Conservation (phyloP, 2,888 invertebrate species). For the Rhagonycha fulva region DNA sequence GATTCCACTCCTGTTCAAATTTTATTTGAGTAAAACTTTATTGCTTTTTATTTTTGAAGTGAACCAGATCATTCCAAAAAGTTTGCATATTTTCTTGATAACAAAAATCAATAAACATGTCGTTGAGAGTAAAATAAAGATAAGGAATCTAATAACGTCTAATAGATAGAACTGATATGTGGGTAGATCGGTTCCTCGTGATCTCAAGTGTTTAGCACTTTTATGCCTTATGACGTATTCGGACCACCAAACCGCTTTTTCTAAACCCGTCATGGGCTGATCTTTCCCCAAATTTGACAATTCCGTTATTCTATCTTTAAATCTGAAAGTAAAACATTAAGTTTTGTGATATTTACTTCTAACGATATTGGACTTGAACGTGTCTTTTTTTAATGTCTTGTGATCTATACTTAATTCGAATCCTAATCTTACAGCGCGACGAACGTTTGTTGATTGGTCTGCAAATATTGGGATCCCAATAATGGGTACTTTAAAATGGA, state of each 20-base stretch:
- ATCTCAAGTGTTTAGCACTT: slow-evolving; percentile 37
- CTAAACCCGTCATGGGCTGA: too few relatives aligned
- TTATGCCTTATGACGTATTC: slow-evolving; percentile 42
- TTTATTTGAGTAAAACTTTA: too few relatives aligned
- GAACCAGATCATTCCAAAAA: background rate
- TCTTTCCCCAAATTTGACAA: too few relatives aligned
- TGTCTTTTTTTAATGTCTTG: slow-evolving; percentile 41
- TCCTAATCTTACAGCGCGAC: background rate
- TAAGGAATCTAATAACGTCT: slow-evolving; percentile 34
- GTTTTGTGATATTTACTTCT: too few relatives aligned
- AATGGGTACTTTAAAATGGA: background rate
- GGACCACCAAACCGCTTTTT: slow-evolving; percentile 42
- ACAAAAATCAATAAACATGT: background rate
- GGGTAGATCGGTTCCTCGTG: slow-evolving; percentile 27
- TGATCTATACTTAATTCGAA: slow-evolving; percentile 47
- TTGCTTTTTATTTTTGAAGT: background rate
- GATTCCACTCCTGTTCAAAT: too few relatives aligned
- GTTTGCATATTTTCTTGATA: background rate
- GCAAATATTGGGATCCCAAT: background rate
- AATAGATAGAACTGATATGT: slow-evolving; percentile 36
- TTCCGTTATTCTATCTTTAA: too few relatives aligned
- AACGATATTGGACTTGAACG: slow-evolving; percentile 42
- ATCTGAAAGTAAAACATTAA: too few relatives aligned
- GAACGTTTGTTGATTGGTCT: background rate
- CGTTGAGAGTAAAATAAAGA: background rate